These are phyloP conservation scores for Perca flavescens DNA, from an alignment of 2,113 vertebrate species.

Conservation along the genomic window DNA sequence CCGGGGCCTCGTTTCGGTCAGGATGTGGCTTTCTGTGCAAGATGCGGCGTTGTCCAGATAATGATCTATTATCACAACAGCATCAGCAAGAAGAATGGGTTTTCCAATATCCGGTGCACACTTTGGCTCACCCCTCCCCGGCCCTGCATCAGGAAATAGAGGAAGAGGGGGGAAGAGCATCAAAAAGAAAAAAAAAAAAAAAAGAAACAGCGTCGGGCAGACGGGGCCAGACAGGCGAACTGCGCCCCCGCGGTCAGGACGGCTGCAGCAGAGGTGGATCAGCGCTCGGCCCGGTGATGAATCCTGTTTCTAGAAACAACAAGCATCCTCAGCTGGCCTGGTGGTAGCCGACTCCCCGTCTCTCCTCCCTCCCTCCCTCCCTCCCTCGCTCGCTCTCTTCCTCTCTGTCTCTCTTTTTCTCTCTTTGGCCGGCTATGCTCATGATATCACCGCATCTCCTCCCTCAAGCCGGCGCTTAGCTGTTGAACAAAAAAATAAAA, in stretches of 20 bases:
- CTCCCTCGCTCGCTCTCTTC: conserved; percentile 47
- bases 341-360: conserved; percentile 44
- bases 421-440: conserved; percentile 65
- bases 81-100: conserved; percentile 78
- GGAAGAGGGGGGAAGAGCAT: conserved; percentile 55
- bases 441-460: conserved; percentile 75
- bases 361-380: conserved; percentile 22
- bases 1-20: conserved; percentile 35
- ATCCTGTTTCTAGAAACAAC: conserved; percentile 67
- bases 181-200: conserved; percentile 34
- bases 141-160: conserved; percentile 76
- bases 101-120: conserved; percentile 85
- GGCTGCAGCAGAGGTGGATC: conserved; percentile 41
- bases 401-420: conserved; percentile 35
- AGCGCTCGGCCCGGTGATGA: conserved; percentile 39
- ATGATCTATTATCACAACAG: conserved; percentile 70
- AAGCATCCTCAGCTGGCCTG: conserved; percentile 78
- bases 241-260: conserved; percentile 25
- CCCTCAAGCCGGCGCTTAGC: conserved; percentile 18
- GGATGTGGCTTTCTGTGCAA: conserved; percentile 34
- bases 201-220: conserved; percentile 32
- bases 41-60: conserved; percentile 56
- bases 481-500: background rate
- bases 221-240: conserved; percentile 28
- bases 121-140: conserved; percentile 76